Evolutionary conservation across 2,113 vertebrate genomes (phyloP).

Genomic region (Cepphus grylle): DNA sequence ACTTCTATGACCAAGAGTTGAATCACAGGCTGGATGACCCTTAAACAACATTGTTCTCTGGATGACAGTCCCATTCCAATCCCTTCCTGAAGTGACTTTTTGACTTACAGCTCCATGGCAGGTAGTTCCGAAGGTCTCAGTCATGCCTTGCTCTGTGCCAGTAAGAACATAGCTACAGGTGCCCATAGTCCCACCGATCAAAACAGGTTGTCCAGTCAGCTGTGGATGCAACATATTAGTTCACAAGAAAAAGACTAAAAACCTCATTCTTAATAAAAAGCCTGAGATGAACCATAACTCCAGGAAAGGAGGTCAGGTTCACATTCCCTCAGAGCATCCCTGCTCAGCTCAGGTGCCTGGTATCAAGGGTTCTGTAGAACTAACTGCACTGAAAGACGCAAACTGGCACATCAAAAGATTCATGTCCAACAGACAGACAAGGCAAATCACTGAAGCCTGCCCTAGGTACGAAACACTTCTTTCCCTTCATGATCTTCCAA

Average conservation of each 20-base stretch:
- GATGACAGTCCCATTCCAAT: neutral
- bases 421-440: neutral
- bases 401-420: neutral
- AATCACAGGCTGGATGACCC: neutral
- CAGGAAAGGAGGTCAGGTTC: neutral
- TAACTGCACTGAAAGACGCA: neutral
- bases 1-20: neutral
- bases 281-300: neutral
- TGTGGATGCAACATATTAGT: conserved; percentile 55
- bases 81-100: neutral
- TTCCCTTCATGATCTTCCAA: neutral
- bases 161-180: conserved; percentile 98
- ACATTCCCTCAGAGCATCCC: neutral
- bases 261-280: neutral
- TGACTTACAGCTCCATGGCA: conserved; percentile 94
- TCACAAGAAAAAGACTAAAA: neutral
- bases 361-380: neutral
- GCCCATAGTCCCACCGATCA: conserved; percentile 98
- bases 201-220: conserved; percentile 95
- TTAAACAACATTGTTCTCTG: neutral
- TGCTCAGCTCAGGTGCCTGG: neutral
- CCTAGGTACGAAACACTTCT: neutral
- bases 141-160: conserved; percentile 96
- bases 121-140: conserved; percentile 96
- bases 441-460: neutral